A percentile compares a stretch with the other conserved stretches of the same genome.
Conservation (phyloP, 37 sponge, comb jelly and placozoan genomes). For the Petrosia ficiformis region DNA sequence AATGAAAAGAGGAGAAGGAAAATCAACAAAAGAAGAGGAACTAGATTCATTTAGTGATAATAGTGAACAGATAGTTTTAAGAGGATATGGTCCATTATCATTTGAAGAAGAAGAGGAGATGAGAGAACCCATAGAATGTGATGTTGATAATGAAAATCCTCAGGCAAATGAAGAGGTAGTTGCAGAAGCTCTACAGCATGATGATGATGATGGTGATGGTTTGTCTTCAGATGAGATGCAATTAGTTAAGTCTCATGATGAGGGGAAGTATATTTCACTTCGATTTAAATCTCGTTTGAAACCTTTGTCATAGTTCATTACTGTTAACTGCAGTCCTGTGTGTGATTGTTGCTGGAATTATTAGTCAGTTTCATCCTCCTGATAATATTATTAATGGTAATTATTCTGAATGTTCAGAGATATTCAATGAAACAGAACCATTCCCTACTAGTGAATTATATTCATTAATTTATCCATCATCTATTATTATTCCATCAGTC, state of each 20-base stretch:
- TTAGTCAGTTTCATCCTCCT: background rate
- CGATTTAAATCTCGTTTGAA: no score
- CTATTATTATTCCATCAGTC: background rate
- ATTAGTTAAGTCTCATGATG: no score
- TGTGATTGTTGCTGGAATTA: background rate
- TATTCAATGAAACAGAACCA: background rate
- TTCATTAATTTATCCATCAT: background rate
- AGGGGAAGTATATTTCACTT: no score
- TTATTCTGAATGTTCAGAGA: slow-evolving; percentile 4
- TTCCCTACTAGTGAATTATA: background rate
- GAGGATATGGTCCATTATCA: background rate
- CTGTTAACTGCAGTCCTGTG: background rate
- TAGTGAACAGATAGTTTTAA: background rate
- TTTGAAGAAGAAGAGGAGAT: slow-evolving; percentile 1
- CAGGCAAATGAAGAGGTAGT: background rate
- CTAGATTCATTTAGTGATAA: no score
- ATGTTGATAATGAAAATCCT: background rate
- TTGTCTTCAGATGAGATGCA: no score
- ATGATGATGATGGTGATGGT: background rate
- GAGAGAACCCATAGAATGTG: background rate
- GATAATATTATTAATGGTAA: background rate
- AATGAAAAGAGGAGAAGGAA: slow-evolving; percentile 5
- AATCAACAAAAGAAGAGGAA: no score
- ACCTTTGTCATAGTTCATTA: background rate
- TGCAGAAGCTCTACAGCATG: background rate